Evolutionary conservation across 2,797 vertebrate genomes (phyloP).

Genomic region (Sitta carolinensis): DNA sequence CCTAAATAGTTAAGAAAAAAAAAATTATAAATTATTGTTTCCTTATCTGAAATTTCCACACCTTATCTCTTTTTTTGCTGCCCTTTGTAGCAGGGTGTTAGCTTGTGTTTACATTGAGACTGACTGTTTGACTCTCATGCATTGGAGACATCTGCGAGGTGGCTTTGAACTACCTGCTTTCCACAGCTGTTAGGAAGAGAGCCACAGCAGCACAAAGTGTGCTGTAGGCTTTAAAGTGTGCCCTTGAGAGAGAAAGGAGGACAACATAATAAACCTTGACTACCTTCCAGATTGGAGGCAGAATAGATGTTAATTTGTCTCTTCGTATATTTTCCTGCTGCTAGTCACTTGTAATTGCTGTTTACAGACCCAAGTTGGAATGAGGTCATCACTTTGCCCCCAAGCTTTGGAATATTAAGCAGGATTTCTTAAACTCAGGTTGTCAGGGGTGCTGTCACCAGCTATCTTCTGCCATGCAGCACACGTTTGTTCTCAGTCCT

Average conservation of each 20-base stretch:
- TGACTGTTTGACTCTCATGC: background rate
- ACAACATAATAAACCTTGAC: background rate
- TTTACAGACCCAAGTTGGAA: background rate
- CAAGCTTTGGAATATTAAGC: background rate
- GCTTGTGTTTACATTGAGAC: background rate
- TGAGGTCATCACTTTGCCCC: background rate
- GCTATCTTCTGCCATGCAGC: background rate
- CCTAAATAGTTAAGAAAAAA: background rate
- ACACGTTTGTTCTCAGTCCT: accelerated
- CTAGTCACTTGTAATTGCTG: background rate
- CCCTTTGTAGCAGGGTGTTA: background rate
- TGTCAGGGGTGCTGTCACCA: background rate
- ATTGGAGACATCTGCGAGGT: background rate
- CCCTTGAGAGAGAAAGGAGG: background rate
- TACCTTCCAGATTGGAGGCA: background rate
- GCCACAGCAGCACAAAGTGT: background rate
- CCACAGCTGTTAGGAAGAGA: background rate
- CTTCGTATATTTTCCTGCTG: background rate
- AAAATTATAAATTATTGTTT: background rate
- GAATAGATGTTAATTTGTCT: background rate
- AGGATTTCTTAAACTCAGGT: background rate
- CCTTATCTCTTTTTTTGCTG: background rate
- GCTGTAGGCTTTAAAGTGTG: background rate
- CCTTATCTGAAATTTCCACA: background rate
- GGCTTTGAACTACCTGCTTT: background rate